A percentile compares a stretch with the other conserved stretches of the same genome.
Evolutionary conservation across 1,140 invertebrate genomes (phyloP).

Genomic region (Drosophila insularis): DNA sequence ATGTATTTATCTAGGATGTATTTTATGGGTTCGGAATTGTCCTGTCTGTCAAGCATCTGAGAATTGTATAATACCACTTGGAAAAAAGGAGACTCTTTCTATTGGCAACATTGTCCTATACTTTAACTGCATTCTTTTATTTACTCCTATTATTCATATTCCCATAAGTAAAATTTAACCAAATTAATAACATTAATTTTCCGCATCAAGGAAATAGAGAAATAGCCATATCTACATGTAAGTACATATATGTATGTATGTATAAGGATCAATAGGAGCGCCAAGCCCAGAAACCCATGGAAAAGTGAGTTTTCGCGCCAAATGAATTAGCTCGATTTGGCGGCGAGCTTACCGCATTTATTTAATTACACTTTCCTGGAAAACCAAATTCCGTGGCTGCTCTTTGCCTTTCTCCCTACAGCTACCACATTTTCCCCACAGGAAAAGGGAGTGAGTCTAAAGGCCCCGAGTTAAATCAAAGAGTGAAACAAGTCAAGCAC

Average conservation of each 20-base stretch:
- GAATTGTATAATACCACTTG: no score
- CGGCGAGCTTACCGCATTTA: slow-evolving; percentile 72
- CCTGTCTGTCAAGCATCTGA: no score
- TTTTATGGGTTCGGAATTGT: no score
- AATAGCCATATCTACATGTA: background rate
- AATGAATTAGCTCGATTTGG: slow-evolving; percentile 74
- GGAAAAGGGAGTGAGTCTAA: slow-evolving; percentile 1
- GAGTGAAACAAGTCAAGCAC: slow-evolving; percentile 59
- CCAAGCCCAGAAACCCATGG: slow-evolving; percentile 23
- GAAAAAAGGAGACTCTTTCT: no score
- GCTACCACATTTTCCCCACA: no score
- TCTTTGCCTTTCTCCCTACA: background rate
- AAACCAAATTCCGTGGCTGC: background rate
- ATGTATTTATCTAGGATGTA: no score
- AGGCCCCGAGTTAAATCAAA: slow-evolving; percentile 65
- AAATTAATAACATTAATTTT: slow-evolving; percentile 47
- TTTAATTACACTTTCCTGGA: slow-evolving; percentile 66
- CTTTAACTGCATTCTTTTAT: no score
- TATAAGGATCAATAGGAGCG: background rate
- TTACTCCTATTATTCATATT: no score
- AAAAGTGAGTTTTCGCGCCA: slow-evolving; percentile 53
- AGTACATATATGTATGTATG: slow-evolving; percentile 28
- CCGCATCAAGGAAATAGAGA: slow-evolving; percentile 47
- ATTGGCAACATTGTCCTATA: no score
- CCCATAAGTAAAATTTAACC: no score